phyloP scores from a whole-genome alignment of 2,888 invertebrate species.

The Catocala nupta region DNA sequence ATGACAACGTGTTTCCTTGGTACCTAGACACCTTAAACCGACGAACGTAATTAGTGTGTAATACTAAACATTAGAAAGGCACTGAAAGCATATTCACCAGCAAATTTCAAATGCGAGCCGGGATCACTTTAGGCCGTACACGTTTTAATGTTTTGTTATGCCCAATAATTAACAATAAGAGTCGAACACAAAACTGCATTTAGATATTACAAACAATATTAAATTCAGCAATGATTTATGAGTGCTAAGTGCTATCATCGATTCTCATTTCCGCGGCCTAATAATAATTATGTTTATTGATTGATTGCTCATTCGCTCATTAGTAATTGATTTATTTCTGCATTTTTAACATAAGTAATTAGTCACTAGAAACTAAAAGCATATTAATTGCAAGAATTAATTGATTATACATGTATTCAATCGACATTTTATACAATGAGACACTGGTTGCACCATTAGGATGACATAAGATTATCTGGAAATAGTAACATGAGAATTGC shows the following conservation, averaged over 20 bases:
- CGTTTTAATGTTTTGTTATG: too few species aligned
- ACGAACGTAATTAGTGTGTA: too few species aligned
- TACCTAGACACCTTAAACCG: too few species aligned
- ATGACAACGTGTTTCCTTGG: too few species aligned
- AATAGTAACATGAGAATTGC: slow-evolving; percentile 9
- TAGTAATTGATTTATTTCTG: neutral
- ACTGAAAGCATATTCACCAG: too few species aligned
- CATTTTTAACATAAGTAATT: neutral
- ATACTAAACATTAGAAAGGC: too few species aligned
- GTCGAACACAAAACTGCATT: too few species aligned
- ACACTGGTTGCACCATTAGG: slow-evolving; percentile 24
- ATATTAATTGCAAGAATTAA: neutral
- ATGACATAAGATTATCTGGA: slow-evolving; percentile 24
- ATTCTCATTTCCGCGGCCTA: neutral
- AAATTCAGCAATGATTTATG: neutral
- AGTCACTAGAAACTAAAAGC: slow-evolving; percentile 1
- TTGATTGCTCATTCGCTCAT: slow-evolving; percentile 1
- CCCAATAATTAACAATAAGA: too few species aligned
- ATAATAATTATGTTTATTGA: slow-evolving; percentile 4
- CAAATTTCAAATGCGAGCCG: too few species aligned
- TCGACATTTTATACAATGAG: slow-evolving; percentile 4
- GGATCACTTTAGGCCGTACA: too few species aligned
- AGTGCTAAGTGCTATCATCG: slow-evolving; percentile 1
- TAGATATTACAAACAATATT: neutral
- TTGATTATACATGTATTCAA: slow-evolving; percentile 5